A percentile compares a stretch with the other conserved stretches of the same genome.
Evolutionary conservation across 2,888 invertebrate genomes (phyloP).

Genomic region (Tetanocera ferruginea): DNA sequence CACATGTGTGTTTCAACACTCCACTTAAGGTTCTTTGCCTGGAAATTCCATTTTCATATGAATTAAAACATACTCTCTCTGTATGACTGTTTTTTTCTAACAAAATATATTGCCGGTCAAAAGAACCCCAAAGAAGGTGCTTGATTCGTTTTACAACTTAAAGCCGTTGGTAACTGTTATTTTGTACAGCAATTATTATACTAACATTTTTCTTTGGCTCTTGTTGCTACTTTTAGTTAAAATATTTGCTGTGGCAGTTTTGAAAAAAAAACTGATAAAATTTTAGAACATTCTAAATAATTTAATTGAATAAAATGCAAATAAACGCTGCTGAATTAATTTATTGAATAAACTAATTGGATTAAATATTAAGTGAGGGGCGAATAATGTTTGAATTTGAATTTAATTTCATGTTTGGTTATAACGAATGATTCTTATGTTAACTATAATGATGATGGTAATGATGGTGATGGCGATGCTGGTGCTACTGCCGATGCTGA

Average conservation of each 20-base stretch:
- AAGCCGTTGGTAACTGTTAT: too few relatives aligned
- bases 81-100: too few relatives aligned
- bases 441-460: not conserved
- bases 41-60: too few relatives aligned
- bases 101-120: too few relatives aligned
- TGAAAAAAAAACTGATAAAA: not conserved
- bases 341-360: constrained; percentile 37
- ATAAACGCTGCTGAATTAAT: constrained; percentile 31
- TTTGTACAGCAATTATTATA: not conserved
- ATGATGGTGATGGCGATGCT: too few relatives aligned
- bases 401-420: constrained; percentile 4
- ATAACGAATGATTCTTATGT: not conserved
- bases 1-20: too few relatives aligned
- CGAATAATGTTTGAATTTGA: constrained; percentile 6
- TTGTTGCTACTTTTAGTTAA: not conserved
- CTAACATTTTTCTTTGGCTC: not conserved
- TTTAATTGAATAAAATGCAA: constrained; percentile 32
- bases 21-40: too few relatives aligned
- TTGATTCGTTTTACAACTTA: too few relatives aligned
- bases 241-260: not conserved
- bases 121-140: too few relatives aligned
- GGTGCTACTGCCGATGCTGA: not conserved
- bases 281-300: constrained; percentile 16
- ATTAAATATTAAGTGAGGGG: constrained; percentile 20
- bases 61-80: too few relatives aligned